A percentile compares a stretch with the other conserved stretches of the same genome.
These are phyloP conservation scores for Oncorhynchus nerka DNA, from an alignment of 2,113 vertebrate genomes.

Conservation along the genomic window DNA sequence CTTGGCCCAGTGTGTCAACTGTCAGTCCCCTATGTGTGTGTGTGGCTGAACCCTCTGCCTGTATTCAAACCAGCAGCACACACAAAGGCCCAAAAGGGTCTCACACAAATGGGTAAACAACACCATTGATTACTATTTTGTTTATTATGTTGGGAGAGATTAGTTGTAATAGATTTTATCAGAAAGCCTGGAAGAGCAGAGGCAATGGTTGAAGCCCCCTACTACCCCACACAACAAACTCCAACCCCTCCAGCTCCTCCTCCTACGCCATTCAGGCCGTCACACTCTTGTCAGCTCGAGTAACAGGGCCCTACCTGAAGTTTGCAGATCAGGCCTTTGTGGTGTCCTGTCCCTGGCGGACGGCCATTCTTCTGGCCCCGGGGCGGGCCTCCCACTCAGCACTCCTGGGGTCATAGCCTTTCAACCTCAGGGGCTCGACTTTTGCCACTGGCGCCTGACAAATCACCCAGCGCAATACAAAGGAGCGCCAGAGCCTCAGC, in stretches of 20 bases:
- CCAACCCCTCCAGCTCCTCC: slow-evolving; percentile 54
- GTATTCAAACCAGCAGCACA: slow-evolving; percentile 54
- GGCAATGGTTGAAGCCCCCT: slow-evolving; percentile 79
- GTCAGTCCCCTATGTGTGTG: slow-evolving; percentile 46
- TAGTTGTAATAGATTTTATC: slow-evolving; percentile 93
- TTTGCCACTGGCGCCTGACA: slow-evolving; percentile 96
- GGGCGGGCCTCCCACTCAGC: slow-evolving; percentile 80
- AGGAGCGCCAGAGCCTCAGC: slow-evolving; percentile 84
- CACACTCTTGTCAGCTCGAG: slow-evolving; percentile 96
- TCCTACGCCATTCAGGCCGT: slow-evolving; percentile 85
- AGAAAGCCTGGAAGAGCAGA: slow-evolving; percentile 72
- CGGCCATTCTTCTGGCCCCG: slow-evolving; percentile 79
- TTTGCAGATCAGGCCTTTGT: slow-evolving; percentile 91
- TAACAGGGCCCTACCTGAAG: slow-evolving; percentile 98
- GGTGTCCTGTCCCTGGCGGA: slow-evolving; percentile 75
- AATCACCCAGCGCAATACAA: slow-evolving; percentile 88
- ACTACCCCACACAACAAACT: slow-evolving; percentile 31
- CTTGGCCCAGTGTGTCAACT: slow-evolving; percentile 60
- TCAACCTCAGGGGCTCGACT: slow-evolving; percentile 98
- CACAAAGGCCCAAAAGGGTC: slow-evolving; percentile 58
- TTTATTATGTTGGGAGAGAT: slow-evolving; percentile 86
- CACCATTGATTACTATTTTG: slow-evolving; percentile 92
- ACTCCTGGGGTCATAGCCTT: slow-evolving; percentile 97
- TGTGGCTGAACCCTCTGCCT: slow-evolving; percentile 54
- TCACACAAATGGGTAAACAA: slow-evolving; percentile 82